A percentile compares a stretch with the other conserved stretches of the same genome.
These are phyloP conservation scores for Idaea straminata DNA, from an alignment of 2,888 invertebrate species.

Conservation along the genomic window DNA sequence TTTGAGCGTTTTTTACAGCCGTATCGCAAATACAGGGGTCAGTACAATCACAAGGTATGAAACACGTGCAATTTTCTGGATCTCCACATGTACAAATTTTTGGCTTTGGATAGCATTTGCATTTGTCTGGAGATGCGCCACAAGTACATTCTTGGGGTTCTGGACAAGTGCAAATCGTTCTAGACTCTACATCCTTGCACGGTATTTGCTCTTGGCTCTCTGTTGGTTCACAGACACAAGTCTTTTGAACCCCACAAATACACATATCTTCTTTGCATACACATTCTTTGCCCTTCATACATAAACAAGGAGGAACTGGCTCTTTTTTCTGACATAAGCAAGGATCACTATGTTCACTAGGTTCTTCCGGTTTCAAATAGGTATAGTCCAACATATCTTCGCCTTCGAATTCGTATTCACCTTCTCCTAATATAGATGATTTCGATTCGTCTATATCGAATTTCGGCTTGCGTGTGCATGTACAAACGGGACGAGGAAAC, in stretches of 20 bases:
- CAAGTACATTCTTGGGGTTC: conserved; percentile 48
- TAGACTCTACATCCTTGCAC: conserved; percentile 45
- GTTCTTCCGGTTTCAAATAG: conserved; percentile 14
- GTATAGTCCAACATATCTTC: conserved; percentile 18
- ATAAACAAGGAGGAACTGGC: conserved; percentile 44
- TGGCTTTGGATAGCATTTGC: conserved; percentile 49
- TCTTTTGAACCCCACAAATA: conserved; percentile 50
- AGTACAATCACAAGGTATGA: conserved; percentile 50
- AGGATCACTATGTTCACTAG: conserved; percentile 30
- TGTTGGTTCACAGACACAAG: conserved; percentile 54
- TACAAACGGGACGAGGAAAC: conserved; percentile 57
- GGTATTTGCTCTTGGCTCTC: conserved; percentile 31
- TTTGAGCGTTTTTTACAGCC: conserved; percentile 31
- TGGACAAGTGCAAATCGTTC: conserved; percentile 52
- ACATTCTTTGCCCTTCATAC: conserved; percentile 54
- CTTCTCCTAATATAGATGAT: conserved; percentile 22
- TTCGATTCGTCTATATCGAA: conserved; percentile 23
- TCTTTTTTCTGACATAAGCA: conserved; percentile 58
- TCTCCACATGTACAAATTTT: conserved; percentile 55
- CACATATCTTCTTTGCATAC: conserved; percentile 48
- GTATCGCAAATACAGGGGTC: conserved; percentile 60
- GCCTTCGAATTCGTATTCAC: conserved; percentile 18
- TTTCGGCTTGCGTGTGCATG: conserved; percentile 52
- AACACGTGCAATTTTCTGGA: conserved; percentile 60
- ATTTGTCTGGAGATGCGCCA: conserved; percentile 34